These are phyloP conservation scores for Cecropterus lyciades DNA, from an alignment of 1,140 invertebrate genomes.

Conservation along the genomic window DNA sequence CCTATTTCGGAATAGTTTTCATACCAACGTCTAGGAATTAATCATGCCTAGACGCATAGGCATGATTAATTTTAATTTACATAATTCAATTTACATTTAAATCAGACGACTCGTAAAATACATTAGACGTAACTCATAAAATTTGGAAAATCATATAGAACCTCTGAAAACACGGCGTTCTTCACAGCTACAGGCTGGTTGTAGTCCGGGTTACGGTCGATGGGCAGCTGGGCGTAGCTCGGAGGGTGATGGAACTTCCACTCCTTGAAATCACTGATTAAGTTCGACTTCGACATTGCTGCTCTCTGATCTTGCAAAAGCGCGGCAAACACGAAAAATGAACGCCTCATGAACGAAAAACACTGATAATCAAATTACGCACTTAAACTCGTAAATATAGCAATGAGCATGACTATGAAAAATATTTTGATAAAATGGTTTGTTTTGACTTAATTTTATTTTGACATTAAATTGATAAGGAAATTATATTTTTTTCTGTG, in stretches of 20 bases:
- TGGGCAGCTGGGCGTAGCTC: constrained; percentile 63
- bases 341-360: constrained; percentile 51
- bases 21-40: no score
- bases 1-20: no score
- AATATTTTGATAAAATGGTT: no score
- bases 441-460: no score
- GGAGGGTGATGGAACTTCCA: constrained; percentile 68
- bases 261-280: constrained; percentile 63
- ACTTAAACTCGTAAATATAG: not conserved
- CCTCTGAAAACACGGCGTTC: constrained; percentile 75
- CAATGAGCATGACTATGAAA: not conserved
- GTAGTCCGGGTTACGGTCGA: constrained; percentile 68
- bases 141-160: no score
- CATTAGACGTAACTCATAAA: no score
- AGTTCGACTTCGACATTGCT: constrained; percentile 43
- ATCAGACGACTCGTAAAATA: no score
- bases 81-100: no score
- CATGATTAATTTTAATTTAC: no score
- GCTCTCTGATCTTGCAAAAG: constrained; percentile 47
- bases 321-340: constrained; percentile 50
- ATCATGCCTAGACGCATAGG: no score
- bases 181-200: constrained; percentile 69
- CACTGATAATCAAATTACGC: not conserved
- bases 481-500: no score
- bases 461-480: no score